Evolutionary conservation across 2,888 invertebrate species (phyloP).

Genomic region (Diabrotica balteata): DNA sequence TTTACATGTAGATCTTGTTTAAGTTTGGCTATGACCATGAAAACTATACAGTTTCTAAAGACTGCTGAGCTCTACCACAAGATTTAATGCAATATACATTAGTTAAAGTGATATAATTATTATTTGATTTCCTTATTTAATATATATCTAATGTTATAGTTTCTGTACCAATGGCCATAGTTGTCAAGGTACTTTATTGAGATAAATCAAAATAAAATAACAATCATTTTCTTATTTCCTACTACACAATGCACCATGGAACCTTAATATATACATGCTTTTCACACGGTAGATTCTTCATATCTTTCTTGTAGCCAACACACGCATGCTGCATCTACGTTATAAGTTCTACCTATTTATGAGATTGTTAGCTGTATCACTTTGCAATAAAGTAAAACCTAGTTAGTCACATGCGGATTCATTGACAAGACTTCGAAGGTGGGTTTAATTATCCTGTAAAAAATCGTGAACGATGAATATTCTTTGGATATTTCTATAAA

Average conservation of each 20-base stretch:
- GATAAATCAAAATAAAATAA: too few relatives aligned
- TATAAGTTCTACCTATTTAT: constrained; percentile 10
- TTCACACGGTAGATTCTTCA: constrained; percentile 5
- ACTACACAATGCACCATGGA: neutral
- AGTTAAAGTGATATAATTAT: too few relatives aligned
- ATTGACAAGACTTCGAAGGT: constrained; percentile 1
- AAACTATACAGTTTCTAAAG: too few relatives aligned
- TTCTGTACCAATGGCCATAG: too few relatives aligned
- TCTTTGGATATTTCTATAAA: neutral
- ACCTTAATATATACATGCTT: neutral
- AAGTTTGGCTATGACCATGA: too few relatives aligned
- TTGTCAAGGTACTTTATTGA: too few relatives aligned
- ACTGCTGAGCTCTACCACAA: too few relatives aligned
- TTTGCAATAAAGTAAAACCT: constrained; percentile 6
- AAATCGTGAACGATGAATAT: neutral
- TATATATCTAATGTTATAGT: too few relatives aligned
- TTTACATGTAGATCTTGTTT: too few relatives aligned
- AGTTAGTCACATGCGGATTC: constrained; percentile 1
- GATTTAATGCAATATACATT: too few relatives aligned
- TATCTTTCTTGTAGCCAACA: neutral
- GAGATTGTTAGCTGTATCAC: constrained; percentile 9
- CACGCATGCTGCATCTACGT: constrained; percentile 1
- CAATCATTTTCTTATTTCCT: too few relatives aligned
- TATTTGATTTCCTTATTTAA: too few relatives aligned
- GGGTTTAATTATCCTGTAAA: neutral